Base-by-base conservation (phyloP, 2,888 invertebrate genomes). In the Stenotaenia linearis region DNA sequence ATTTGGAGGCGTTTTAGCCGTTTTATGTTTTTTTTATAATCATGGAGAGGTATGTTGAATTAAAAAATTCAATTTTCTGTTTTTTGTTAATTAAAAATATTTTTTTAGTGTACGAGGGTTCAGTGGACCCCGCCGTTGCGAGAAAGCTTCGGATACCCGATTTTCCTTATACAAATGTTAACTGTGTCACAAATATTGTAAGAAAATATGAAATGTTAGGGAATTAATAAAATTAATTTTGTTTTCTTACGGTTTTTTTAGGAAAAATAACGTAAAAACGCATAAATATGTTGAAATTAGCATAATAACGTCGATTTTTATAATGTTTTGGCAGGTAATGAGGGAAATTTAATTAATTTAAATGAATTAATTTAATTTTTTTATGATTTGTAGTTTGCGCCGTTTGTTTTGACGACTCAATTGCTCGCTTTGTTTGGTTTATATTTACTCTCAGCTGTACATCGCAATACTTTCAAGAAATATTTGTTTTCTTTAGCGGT, bases 51-150 rank as follows among this genome's bases (percentile, higher is more conserved):
- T 88, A 84, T 84, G 82, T 78, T 37, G 3, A 18, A 5, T 6
- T n/a, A 23, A 23, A n/a, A n/a, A 56, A 9, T 56, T 56, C 5
- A 56, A 3, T 56, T 56, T 56, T 56, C 10, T 3, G 21, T 56
- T 5, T 2, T 25, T 75, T 25, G 12, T 75, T 1, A 4, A 4
- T 30, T 75, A 10, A n/a, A 32, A 76, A 32, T 77, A 5, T 80
- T 79, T 75, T 79, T 82, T 12, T 81, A 86, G 86, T 84, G 91
- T 77, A 94, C 95, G 0, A 88, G 95, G 75, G 93, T 95, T 3
- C 93, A 94, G 84, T 94, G 95, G 91, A 91, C 93, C 0, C 95
- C 96, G 0, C 92, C 95, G 56, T 89, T 95, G 75, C 87, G 96
- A 28, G 96, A 96, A 86, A 95, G 93, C 84, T 92, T 95, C 85